Percentiles rank a stretch among this genome's conserved stretches.
Conservation (phyloP, 2,888 invertebrate species). For the Onchidella celtica region DNA sequence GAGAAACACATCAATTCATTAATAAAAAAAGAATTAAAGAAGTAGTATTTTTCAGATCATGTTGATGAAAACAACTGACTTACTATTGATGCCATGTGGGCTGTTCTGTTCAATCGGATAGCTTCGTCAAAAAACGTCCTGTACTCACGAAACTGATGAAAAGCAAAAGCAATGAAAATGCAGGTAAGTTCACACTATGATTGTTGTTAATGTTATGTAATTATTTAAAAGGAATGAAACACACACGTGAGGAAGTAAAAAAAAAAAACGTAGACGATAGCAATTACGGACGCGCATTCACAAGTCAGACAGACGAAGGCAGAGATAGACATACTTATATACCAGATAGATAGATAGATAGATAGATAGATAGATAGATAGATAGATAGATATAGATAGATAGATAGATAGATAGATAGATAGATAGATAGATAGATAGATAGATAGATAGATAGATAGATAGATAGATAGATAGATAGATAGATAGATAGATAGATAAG, state of each 20-base stretch:
- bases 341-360: no score
- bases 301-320: no score
- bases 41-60: no score
- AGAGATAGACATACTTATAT: no score
- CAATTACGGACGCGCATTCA: no score
- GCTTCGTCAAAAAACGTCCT: slow-evolving; percentile 50
- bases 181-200: not conserved
- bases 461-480: not conserved
- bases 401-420: not conserved
- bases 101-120: slow-evolving; percentile 48
- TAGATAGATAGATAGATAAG: not conserved
- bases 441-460: not conserved
- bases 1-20: no score
- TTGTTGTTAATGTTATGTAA: not conserved
- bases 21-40: no score
- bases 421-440: not conserved
- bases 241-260: no score
- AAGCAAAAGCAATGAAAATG: not conserved
- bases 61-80: slow-evolving; percentile 3
- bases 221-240: not conserved
- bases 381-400: no score
- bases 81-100: slow-evolving; percentile 49
- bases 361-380: no score
- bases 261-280: no score
- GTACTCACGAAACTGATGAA: slow-evolving; percentile 51